Conservation (phyloP, 2,113 vertebrate genomes). For the Ptychochromis oligacanthus region DNA sequence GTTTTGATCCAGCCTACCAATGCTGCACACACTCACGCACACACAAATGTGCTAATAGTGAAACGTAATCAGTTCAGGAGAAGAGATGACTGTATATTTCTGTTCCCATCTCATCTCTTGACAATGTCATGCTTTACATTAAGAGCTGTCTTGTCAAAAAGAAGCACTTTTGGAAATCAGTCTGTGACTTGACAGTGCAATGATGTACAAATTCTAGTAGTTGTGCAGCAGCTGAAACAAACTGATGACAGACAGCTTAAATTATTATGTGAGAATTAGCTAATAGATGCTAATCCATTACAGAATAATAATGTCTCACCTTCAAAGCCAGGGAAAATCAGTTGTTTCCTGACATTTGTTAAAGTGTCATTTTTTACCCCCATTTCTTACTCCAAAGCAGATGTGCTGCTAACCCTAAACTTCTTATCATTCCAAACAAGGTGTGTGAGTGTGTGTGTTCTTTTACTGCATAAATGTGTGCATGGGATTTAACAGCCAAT, state of each 20-base stretch:
- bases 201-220: neutral
- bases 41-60: neutral
- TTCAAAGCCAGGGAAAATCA: neutral
- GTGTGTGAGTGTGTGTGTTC: neutral
- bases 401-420: neutral
- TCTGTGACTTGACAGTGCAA: neutral
- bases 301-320: neutral
- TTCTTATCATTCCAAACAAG: neutral
- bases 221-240: neutral
- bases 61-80: constrained; percentile 38
- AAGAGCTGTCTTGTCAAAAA: neutral
- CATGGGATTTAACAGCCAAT: neutral
- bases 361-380: neutral
- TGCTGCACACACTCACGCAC: neutral
- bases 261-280: neutral
- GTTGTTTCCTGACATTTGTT: neutral
- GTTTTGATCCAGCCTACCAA: constrained; percentile 46
- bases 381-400: neutral
- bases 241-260: neutral
- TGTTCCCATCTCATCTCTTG: constrained; percentile 11
- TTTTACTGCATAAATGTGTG: neutral
- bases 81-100: constrained; percentile 25
- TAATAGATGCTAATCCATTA: neutral
- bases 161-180: neutral
- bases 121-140: neutral